These are phyloP conservation scores for Capromys pilorides DNA, from an alignment of 2,797 vertebrate species.

Conservation along the genomic window DNA sequence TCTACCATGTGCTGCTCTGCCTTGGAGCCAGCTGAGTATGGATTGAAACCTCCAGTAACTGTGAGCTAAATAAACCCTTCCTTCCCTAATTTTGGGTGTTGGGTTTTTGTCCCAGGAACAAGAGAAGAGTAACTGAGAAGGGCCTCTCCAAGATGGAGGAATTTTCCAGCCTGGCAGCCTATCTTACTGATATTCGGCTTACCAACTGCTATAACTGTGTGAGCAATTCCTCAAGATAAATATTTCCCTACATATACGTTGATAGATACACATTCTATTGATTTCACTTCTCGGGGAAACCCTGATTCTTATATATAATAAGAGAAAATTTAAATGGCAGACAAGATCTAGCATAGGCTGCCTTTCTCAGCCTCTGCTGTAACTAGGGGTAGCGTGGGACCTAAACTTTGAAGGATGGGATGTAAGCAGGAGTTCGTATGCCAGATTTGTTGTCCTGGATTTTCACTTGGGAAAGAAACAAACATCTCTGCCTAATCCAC, in stretches of 20 bases:
- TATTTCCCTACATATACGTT: neutral
- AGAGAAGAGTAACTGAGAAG: too few relatives aligned
- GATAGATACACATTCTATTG: neutral
- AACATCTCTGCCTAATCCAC: neutral
- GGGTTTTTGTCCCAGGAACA: too few relatives aligned
- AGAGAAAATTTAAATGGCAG: neutral
- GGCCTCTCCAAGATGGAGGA: neutral
- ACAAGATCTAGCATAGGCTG: neutral
- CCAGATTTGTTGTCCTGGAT: neutral
- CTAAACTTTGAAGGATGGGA: neutral
- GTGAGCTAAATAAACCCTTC: too few relatives aligned
- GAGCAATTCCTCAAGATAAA: neutral
- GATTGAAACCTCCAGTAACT: too few relatives aligned
- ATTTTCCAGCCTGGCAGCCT: neutral
- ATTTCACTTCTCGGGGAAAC: constrained; percentile 8
- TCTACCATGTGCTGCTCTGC: too few relatives aligned
- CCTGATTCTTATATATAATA: neutral
- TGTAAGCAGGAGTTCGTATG: neutral
- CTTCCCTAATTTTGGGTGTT: too few relatives aligned
- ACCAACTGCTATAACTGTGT: neutral
- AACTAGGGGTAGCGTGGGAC: neutral
- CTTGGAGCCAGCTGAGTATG: too few relatives aligned
- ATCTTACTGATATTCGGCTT: neutral
- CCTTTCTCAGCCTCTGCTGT: neutral
- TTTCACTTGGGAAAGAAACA: constrained; percentile 32